phyloP scores from a whole-genome alignment of 2,797 vertebrate species.

The Cyclura pinguis region DNA sequence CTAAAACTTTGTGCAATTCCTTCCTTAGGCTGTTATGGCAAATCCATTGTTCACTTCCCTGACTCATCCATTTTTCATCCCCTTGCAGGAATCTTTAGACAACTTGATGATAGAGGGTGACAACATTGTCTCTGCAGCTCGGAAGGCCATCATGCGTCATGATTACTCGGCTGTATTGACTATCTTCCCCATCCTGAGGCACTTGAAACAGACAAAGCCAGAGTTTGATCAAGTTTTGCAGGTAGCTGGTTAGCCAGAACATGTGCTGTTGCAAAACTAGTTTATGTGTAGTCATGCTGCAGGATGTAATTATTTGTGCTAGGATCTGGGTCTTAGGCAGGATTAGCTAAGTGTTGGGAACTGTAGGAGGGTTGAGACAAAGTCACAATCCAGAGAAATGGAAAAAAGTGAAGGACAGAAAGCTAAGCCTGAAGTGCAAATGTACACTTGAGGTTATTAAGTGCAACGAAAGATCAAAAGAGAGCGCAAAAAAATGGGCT shows the following conservation, averaged over 20 bases:
- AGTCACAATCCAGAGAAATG: not conserved
- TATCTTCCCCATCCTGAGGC: constrained; percentile 95
- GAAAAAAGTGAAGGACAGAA: not conserved
- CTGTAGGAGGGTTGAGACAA: not conserved
- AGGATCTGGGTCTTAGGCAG: not conserved
- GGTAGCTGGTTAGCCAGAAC: constrained; percentile 74
- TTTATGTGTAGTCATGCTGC: not conserved
- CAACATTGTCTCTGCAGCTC: constrained; percentile 92
- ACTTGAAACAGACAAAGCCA: constrained; percentile 95
- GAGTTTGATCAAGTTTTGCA: constrained; percentile 96
- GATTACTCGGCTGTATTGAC: constrained; percentile 96
- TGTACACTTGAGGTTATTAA: not conserved
- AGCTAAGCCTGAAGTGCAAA: not conserved
- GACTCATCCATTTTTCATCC: not conserved
- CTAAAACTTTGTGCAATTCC: constrained; percentile 10
- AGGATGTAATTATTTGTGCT: not conserved
- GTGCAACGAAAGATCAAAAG: not conserved
- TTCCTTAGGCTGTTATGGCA: not conserved
- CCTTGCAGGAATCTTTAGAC: constrained; percentile 90
- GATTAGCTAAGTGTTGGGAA: not conserved
- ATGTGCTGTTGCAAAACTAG: not conserved
- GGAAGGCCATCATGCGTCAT: constrained; percentile 92
- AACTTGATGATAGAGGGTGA: constrained; percentile 97
- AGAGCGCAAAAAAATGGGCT: not conserved
- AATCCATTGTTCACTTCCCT: not conserved